Evolutionary conservation across 2,888 invertebrate species (phyloP), one percentile per base, ranked within the genome.

Genomic region (Ormyrus pomaceus): DNA sequence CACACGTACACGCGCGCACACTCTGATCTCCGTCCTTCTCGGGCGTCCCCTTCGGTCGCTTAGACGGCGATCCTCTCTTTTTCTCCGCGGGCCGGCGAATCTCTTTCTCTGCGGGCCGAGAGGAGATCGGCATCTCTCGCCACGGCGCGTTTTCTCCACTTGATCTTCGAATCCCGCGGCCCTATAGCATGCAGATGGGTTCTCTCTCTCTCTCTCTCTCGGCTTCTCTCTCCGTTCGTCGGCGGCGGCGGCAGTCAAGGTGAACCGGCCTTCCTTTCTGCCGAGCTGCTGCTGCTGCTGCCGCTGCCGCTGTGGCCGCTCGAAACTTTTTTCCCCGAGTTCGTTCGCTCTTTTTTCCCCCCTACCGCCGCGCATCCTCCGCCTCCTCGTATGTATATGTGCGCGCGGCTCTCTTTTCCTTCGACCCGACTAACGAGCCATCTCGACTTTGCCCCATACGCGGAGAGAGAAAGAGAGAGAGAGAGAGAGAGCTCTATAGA

Each of bases 201-300:
- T 68, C 51, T 45, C 46, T 45, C 70, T 58, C 70, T 58, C 34
- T 50, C 34, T 11, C 48, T 34, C 68, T 46, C 48, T 34, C 68
- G n/a, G n/a, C 8, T 13, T 10, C 19, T 66, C 65, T 70, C 70
- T 8, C 56, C 46, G 62, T 55, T 72, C 53, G 34, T n/a, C 53
- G 53, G 34, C 61, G 58, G 34, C 76, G 48, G 70, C 51, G 85
- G 86, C 87, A 87, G 86, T 89, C 90, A 90, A 90, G 90, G 90
- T 90, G 88, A 90, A 90, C 90, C 88, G 84, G 89, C 87, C 87
- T 85, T 86, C 86, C 84, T 84, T 82, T 78, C 77, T 82, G 81
- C 83, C 82, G 84, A 83, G 82, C 77, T 71, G 81, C 75, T 70
- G 19, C 19, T 19, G 19, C 19, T 19, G 19, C 19, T 19, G 19